Conservation (phyloP, 1,140 invertebrate genomes). For the Zeugodacus cucurbitae region DNA sequence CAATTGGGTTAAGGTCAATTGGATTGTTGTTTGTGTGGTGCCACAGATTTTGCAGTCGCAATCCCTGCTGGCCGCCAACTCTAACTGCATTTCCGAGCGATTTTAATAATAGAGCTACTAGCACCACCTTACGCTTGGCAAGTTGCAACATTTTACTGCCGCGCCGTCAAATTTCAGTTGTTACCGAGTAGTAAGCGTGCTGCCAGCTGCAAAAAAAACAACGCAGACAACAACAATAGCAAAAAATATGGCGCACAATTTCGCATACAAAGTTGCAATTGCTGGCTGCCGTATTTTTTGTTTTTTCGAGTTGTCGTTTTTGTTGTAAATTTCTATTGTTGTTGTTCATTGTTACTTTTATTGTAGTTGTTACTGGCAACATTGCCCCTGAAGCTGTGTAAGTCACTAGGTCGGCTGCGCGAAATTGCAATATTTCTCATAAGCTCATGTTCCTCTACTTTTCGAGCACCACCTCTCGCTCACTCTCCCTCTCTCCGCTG, state of each 20-base stretch:
- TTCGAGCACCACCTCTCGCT: not conserved
- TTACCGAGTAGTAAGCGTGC: not conserved
- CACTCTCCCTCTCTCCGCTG: not conserved
- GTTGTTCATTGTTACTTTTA: not conserved
- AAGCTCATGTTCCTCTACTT: slow-evolving; percentile 11
- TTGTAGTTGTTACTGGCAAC: not conserved
- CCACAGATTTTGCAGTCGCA: not conserved
- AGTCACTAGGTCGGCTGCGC: slow-evolving; percentile 1
- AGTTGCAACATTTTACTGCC: not conserved
- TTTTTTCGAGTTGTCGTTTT: too few species aligned
- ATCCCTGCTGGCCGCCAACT: not conserved
- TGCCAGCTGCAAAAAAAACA: not conserved
- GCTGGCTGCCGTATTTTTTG: too few species aligned
- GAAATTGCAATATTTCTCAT: slow-evolving; percentile 30
- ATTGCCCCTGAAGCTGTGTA: slow-evolving; percentile 10
- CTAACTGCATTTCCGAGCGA: not conserved
- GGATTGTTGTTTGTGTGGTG: not conserved
- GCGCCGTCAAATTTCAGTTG: not conserved
- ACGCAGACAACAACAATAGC: too few species aligned
- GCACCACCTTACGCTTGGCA: not conserved
- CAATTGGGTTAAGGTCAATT: slow-evolving; percentile 33
- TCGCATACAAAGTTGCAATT: not conserved
- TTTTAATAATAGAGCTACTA: not conserved
- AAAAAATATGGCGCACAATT: not conserved
- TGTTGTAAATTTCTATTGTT: too few species aligned